A percentile compares a stretch with the other conserved stretches of the same genome.
phyloP scores from a whole-genome alignment of 2,888 invertebrate genomes.

The Antheraea assamensis region DNA sequence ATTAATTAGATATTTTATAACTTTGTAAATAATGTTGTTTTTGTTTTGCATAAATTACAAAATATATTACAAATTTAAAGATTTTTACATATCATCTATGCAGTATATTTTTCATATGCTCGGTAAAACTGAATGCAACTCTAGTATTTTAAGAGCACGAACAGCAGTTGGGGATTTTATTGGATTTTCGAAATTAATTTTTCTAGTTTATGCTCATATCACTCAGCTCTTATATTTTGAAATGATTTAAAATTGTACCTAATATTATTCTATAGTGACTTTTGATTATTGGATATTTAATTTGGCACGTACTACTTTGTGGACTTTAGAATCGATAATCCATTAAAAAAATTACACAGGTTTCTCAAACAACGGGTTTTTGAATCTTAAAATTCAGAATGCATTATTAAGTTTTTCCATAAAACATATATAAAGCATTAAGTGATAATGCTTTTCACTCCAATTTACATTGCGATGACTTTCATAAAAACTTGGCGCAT shows the following conservation, averaged over 20 bases:
- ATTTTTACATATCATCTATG: not conserved
- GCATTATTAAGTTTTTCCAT: slow-evolving; percentile 23
- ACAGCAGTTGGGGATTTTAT: not conserved
- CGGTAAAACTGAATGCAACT: not conserved
- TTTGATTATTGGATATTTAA: not conserved
- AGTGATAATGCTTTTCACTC: slow-evolving; percentile 86
- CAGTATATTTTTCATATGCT: not conserved
- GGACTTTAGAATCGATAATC: slow-evolving; percentile 76
- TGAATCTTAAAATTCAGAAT: not conserved
- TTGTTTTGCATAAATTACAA: slow-evolving; percentile 19
- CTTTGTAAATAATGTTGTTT: not conserved
- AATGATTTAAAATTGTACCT: not conserved
- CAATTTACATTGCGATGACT: slow-evolving; percentile 92
- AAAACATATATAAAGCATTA: slow-evolving; percentile 30
- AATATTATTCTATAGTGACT: not conserved
- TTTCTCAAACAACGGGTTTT: not conserved
- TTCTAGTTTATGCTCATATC: not conserved
- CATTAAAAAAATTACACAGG: slow-evolving; percentile 40
- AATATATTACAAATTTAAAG: not conserved
- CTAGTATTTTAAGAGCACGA: not conserved
- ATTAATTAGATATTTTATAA: not conserved
- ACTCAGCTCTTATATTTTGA: not conserved
- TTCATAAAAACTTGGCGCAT: slow-evolving; percentile 91
- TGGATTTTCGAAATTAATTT: slow-evolving; percentile 10
- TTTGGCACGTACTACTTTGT: slow-evolving; percentile 38